phyloP scores from a whole-genome alignment of 2,113 vertebrate species.

The human region DNA sequence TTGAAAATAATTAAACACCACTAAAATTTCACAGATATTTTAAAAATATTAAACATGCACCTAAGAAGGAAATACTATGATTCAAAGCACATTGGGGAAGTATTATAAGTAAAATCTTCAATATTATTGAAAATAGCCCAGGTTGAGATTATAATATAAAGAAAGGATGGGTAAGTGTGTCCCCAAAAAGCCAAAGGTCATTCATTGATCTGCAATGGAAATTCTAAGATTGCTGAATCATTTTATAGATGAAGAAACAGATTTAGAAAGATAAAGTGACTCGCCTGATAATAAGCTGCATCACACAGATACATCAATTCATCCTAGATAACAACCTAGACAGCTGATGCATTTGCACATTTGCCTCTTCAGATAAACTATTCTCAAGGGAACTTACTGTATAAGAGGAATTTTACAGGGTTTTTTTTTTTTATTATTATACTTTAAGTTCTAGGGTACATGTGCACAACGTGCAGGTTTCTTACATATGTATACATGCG shows the following conservation, averaged over 20 bases:
- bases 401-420: background rate
- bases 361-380: background rate
- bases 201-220: background rate
- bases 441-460: too few relatives aligned
- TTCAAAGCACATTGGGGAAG: background rate
- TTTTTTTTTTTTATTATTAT: too few relatives aligned
- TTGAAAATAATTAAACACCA: background rate
- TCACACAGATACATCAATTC: background rate
- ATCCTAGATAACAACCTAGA: background rate
- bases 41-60: background rate
- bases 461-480: too few relatives aligned
- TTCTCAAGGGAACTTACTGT: background rate
- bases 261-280: background rate
- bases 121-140: background rate
- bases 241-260: background rate
- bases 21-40: background rate
- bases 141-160: background rate
- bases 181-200: background rate
- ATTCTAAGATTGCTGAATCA: background rate
- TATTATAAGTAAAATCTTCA: background rate
- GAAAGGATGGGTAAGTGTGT: background rate
- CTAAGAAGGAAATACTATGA: background rate
- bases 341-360: background rate
- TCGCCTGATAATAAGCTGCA: background rate
- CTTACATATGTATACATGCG: too few relatives aligned